Percentiles rank a stretch among this genome's conserved stretches.
Conservation (phyloP, 2,113 vertebrate genomes). For the Eulemur macaco region DNA sequence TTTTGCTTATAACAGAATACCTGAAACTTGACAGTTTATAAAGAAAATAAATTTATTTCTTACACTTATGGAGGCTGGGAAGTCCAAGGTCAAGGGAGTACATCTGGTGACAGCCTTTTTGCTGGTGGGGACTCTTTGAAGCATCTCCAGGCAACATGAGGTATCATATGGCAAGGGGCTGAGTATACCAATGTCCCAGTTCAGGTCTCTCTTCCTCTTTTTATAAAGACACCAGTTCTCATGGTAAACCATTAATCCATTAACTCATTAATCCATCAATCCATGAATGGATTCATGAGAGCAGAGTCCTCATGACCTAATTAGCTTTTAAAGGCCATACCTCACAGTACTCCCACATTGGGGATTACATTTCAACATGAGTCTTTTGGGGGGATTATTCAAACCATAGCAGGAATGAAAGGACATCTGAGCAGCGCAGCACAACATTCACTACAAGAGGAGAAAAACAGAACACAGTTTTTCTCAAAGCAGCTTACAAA, state of each 20-base stretch:
- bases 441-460: background rate
- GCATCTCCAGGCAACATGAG: background rate
- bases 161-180: background rate
- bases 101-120: background rate
- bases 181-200: background rate
- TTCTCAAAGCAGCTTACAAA: background rate
- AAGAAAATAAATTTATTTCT: background rate
- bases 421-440: no score
- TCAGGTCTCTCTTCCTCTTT: background rate
- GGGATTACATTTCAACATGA: background rate
- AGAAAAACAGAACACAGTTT: background rate
- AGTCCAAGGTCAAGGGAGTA: background rate
- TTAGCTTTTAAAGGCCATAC: background rate
- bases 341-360: background rate
- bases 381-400: background rate
- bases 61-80: background rate
- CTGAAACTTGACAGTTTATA: background rate
- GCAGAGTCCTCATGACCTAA: background rate
- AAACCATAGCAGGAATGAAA: background rate
- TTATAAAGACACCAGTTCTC: background rate
- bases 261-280: background rate
- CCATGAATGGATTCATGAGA: background rate
- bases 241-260: background rate
- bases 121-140: background rate
- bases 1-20: background rate